Evolutionary conservation across 2,797 vertebrate species (phyloP), one percentile per base, ranked within the genome.

Genomic region (Ibycter americanus): DNA sequence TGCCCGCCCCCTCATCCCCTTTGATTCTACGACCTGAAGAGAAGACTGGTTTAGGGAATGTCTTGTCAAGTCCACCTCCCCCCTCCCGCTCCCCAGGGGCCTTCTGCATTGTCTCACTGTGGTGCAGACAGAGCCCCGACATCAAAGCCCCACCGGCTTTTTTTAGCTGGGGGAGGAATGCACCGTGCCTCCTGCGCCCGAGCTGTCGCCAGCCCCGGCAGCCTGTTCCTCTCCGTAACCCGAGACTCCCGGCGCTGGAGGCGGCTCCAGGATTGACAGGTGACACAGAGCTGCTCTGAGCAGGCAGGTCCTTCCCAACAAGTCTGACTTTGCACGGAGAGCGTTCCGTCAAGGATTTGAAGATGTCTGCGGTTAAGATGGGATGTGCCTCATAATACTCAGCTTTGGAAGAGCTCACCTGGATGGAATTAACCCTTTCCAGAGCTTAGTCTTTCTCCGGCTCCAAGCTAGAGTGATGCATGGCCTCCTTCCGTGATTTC

Each of bases 111-210:
- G 95, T 95, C 95, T 97, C 98, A 78, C 96, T 98, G 98, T 97
- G 97, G 98, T 96, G 86, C 96, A 98, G 98, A 91, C 92, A 65
- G 94, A 82, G 88, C 77, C 47, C 3, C 19, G 92, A 98, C 97
- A 99, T 99, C 98, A 99, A 99, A 99, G 98, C 92, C 70, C 96
- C 90, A 61, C 78, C 38, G 84, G 90, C 92, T 95, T 84, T 98
- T 91, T 72, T 98, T 98, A 98, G 98, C 98, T 98, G 97, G 97
- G 98, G 97, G 95, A 97, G 98, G 99, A 99, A 99, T 99, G 98
- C 93, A 76, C 96, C 65, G 85, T 84, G 82, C 70, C 92, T 90
- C 86, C 77, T 46, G 88, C 84, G 66, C 97, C 95, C 63, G 92
- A 93, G 96, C 97, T 36, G 86, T 98, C 98, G 98, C 91, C 98